Evolutionary conservation across 2,888 invertebrate genomes (phyloP).

Genomic region (Bibio marci): DNA sequence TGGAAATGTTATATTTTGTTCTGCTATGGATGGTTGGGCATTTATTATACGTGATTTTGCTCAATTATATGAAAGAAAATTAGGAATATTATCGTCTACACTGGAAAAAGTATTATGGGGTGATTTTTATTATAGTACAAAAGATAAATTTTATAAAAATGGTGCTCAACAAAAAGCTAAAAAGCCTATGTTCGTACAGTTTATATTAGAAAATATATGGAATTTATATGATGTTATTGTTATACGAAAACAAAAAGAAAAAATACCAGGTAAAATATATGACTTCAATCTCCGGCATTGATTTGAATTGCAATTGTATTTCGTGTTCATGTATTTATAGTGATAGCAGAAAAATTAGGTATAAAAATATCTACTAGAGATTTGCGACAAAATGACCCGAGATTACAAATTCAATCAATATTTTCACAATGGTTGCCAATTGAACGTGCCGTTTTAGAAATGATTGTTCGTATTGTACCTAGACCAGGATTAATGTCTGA

Average conservation of each 20-base stretch:
- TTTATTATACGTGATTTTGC: conserved; percentile 68
- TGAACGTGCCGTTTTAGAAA: conserved; percentile 61
- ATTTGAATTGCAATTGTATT: not conserved
- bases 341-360: conserved; percentile 57
- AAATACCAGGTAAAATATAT: conserved; percentile 32
- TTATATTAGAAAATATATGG: conserved; percentile 84
- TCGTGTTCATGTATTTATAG: conserved; percentile 9
- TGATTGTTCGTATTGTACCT: conserved; percentile 67
- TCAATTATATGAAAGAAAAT: conserved; percentile 51
- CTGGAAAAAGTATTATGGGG: conserved; percentile 81
- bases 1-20: conserved; percentile 93
- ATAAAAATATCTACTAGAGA: conserved; percentile 62
- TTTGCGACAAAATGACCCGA: conserved; percentile 57
- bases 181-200: conserved; percentile 81
- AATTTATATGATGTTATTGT: conserved; percentile 71
- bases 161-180: conserved; percentile 88
- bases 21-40: conserved; percentile 89
- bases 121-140: conserved; percentile 74
- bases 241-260: conserved; percentile 56
- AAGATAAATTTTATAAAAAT: conserved; percentile 64
- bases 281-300: not conserved
- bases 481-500: conserved; percentile 57
- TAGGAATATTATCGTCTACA: conserved; percentile 54
- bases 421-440: conserved; percentile 83
- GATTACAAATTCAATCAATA: conserved; percentile 62